Evolutionary conservation across 1,140 invertebrate species (phyloP), one percentile per base, ranked within the genome.

Genomic region (Cephus cinctus): DNA sequence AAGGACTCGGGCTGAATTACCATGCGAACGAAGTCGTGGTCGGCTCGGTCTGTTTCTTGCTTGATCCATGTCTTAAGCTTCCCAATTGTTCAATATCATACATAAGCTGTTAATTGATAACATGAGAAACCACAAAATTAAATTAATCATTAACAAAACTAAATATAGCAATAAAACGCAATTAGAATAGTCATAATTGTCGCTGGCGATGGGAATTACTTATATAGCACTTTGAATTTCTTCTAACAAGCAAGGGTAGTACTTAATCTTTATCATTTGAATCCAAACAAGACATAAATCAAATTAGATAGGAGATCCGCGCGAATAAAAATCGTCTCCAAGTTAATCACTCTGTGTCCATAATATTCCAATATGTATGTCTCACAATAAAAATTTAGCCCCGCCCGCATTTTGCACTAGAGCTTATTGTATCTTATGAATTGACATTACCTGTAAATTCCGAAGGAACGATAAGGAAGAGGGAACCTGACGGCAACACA

Each of bases 1-100:
- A 41, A 81, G 67, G 27, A 80, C 74, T 49, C 79, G 70, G 14
- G 79, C 79, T 14, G 80, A 80, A 62, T 81, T 80, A 27, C 76
- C 78, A 60, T 79, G 75, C 3, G 69, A 68, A 44, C 79, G 73
- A 47, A 77, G 51, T 48, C 75, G 71, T 36, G 75, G 69, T 42
- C 75, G 75, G 23, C 75, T 77, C 2, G 71, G 73, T 59, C 75
- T 67, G 38, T 71, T 76, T 25, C 60, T 68, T 12, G 65, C 56
- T 35, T 68, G 73, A 63, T 77, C 75, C 75, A 77, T 77, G 31
- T 34, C 51, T 23, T 20, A 11, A 21, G 16, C 39, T 23, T 15
- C 35, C 16, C 11, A 11, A 9, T 38, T 15, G 16, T 15, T 9
- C 35, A n/a, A 27, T 27, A 27, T n/a, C n/a, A n/a, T 27, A 27